Conservation (phyloP, 2,888 invertebrate genomes). For the Trissolcus japonicus region DNA sequence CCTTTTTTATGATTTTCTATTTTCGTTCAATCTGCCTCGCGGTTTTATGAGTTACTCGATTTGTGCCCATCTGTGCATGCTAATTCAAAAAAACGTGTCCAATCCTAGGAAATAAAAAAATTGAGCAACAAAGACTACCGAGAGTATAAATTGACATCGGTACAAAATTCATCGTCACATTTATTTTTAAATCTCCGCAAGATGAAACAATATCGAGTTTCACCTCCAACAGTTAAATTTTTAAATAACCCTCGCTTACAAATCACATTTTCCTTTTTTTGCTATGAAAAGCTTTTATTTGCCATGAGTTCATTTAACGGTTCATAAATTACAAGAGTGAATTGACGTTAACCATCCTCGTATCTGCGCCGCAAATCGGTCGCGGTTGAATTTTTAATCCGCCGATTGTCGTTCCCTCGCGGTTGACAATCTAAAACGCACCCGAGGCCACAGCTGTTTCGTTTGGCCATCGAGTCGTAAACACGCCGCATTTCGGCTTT, state of each 20-base stretch:
- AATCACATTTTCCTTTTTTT: too few species aligned
- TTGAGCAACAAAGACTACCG: too few species aligned
- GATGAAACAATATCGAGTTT: too few species aligned
- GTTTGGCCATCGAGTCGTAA: conserved; percentile 25
- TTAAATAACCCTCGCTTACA: too few species aligned
- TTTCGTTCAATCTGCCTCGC: conserved; percentile 11
- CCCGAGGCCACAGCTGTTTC: conserved; percentile 37
- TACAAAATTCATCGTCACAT: too few species aligned
- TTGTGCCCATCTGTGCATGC: conserved; percentile 3
- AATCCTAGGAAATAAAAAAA: not conserved
- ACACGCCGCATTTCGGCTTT: conserved; percentile 10
- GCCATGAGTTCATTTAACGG: conserved; percentile 5
- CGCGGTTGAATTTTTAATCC: conserved; percentile 23
- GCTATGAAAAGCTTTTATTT: too few species aligned
- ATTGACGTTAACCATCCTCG: conserved; percentile 20
- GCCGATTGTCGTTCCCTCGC: conserved; percentile 19
- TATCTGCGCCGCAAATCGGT: conserved; percentile 9
- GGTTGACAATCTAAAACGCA: conserved; percentile 9
- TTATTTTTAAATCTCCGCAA: too few species aligned
- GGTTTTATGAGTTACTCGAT: not conserved
- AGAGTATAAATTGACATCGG: too few species aligned
- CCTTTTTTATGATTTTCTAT: conserved; percentile 16
- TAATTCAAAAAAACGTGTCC: conserved; percentile 7
- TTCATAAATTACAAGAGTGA: conserved; percentile 27
- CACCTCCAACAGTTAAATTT: too few species aligned